Base-by-base conservation (phyloP, 92 coral and sea anemone species). In the Porites divaricata region DNA sequence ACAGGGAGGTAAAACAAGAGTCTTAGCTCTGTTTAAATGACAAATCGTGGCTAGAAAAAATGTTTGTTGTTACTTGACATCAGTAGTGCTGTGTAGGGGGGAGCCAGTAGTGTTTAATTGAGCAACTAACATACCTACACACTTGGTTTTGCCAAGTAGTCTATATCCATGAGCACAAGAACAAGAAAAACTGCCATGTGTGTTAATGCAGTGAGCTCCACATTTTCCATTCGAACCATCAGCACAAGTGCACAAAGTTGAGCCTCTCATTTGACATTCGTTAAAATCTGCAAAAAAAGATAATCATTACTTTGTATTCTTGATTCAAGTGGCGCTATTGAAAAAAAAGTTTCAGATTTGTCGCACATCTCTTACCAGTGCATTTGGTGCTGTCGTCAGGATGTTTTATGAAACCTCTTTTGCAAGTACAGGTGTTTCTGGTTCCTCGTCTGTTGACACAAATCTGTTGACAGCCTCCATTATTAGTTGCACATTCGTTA, bases 401-500 rank as follows among this genome's bases (percentile, higher is more conserved):
- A 28, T 28, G 2, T 2, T 45, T 16, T 17, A 9, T 41, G 23
- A 14, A 70, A 45, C 75, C 75, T 14, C 9, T 13, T 16, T 41
- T 26, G 54, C 75, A 70, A 70, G 56, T 19, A 56, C 75, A 70
- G 5, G 23, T 35, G 8, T n/a, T 35, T 5, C 24, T 1, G 19
- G 23, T 19, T 9, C 75, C 75, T 70, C 58, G n/a, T 12, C 23
- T 45, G 54, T 70, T 70, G 57, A 15, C 19, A 70, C 75, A 70
- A 9, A 9, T 35, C 1, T 70, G 75, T 9, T 17, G 25, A 12
- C 75, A 70, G 12, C 75, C 75, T 70, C 75, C 75, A 17, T 70
- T 70, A 23, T 70, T 70, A 17, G 67, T 26, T 24, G 66, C 9
- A 25, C 85, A 81, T 51, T 81, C 85, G 28, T 81, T 28, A 14